Base-by-base conservation (phyloP, 1,140 invertebrate species). In the Lerema accius region DNA sequence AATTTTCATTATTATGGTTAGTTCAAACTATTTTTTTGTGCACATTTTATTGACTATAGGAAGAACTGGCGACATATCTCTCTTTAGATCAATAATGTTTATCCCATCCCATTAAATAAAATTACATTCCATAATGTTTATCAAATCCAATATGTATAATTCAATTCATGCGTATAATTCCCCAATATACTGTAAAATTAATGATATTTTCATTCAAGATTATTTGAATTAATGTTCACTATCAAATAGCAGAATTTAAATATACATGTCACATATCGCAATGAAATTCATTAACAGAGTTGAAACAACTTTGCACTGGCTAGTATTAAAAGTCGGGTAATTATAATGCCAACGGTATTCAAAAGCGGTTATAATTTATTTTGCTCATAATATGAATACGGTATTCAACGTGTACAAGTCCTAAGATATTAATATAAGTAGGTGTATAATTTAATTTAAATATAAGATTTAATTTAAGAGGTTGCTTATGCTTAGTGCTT, bases 401-500 rank as follows among this genome's bases (percentile, higher is more conserved):
- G 40, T 32, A 46, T 59, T 59, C 55, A 59, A 32, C 15, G 40
- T 26, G n/a, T 28, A 16, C 39, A 7, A 11, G 11, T 48, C 35
- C 55, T 48, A 26, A 59, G 55, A 59, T 59, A 59, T 59, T 59
- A 35, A 59, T 46, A 59, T 59, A 59, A 59, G 55, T 59, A 59
- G 35, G 35, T 37, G 35, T 37, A 17, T 50, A 50, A 50, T 59
- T 59, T 59, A 59, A 58, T 58, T 58, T 58, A 58, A 58, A 59
- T 59, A 59, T 59, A 59, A 59, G 55, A 48, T 59, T 59, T 59
- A 59, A 59, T 59, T 59, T 59, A 59, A 59, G 56, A 39, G 56
- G 43, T 19, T 48, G n/a, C 56, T 59, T 59, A 59, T 48, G n/a
- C 56, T 59, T 59, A 59, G 53, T 48, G 28, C 43, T 48, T 56